Conservation (phyloP, 2,888 invertebrate genomes). For the Calameuta pallipes region DNA sequence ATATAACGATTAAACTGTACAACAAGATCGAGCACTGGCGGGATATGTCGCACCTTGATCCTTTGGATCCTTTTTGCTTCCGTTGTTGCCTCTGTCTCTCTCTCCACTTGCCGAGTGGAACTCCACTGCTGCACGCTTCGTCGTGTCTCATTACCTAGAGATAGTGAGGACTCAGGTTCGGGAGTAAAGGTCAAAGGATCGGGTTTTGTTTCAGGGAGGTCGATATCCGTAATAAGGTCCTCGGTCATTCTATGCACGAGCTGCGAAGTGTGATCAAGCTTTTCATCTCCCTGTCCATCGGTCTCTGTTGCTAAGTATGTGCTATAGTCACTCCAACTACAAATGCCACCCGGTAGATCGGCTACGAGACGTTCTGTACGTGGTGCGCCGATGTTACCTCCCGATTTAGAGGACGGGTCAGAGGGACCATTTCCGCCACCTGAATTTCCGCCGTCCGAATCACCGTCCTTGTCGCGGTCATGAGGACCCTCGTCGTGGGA, state of each 20-base stretch:
- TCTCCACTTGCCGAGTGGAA: conserved; percentile 48
- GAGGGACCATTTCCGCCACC: conserved; percentile 69
- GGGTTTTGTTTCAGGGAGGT: conserved; percentile 15
- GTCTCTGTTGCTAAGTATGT: conserved; percentile 77
- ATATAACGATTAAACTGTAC: conserved; percentile 26
- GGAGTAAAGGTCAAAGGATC: background rate
- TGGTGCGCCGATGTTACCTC: conserved; percentile 49
- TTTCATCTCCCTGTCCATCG: conserved; percentile 22
- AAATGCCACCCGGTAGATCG: conserved; percentile 83
- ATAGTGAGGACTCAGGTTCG: conserved; percentile 26
- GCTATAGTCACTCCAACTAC: conserved; percentile 85
- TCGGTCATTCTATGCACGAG: conserved; percentile 39
- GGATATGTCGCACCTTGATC: conserved; percentile 62
- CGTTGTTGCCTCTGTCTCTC: conserved; percentile 44
- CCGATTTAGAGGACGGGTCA: conserved; percentile 32
- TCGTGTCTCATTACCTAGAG: conserved; percentile 59
- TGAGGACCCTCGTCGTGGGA: conserved; percentile 15
- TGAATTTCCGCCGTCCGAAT: conserved; percentile 73
- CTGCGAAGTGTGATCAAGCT: conserved; percentile 35
- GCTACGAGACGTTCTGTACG: conserved; percentile 76
- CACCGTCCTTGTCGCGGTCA: conserved; percentile 64
- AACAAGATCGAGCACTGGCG: conserved; percentile 50
- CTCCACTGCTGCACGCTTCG: conserved; percentile 48
- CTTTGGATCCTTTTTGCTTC: conserved; percentile 53
- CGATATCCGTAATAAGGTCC: conserved; percentile 33